Base-by-base conservation (phyloP, 2,888 invertebrate genomes). In the Zhengitettix transpicula region DNA sequence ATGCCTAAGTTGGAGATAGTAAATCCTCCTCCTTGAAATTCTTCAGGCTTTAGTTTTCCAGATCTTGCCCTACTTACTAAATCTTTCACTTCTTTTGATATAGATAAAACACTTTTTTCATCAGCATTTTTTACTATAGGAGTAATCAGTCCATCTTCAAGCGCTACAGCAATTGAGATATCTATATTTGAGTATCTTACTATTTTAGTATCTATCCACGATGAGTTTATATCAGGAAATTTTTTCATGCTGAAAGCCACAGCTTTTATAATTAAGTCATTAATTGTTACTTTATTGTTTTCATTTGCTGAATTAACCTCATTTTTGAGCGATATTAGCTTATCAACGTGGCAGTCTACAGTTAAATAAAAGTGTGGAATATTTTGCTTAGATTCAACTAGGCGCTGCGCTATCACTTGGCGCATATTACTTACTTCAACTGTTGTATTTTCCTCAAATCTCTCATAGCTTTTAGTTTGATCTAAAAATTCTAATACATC, bases 1-100 rank as follows among this genome's bases (percentile, higher is more conserved):
- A 96, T 96, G 67, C 96, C 96, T 65, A 98, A 77, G 75, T 97
- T 97, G 14, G 95, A 96, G 1, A 98, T 82, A 15, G 91, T 90
- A 66, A 98, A 87, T 10, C 95, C 95, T 65, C 97, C 97, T 11
- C 44, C 44, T 44, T 44, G 44, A 44, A 11, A 44, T 44, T 44
- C 44, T 44, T 10, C 10, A 44, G 44, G 44, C 12, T 44, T 10
- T 11, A 44, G 44, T 44, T 44, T 44, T 44, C 44, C 44, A 44
- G 10, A 10, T 44, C 12, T 44, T 11, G 44, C 44, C 12, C 44
- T 44, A 12, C 44, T 44, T 44, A 12, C 44, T 44, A 44, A 44
- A 44, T 44, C 44, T 44, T 44, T 44, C 44, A 44, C 12, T 44
- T 44, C 44, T 11, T 44, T 44, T 11, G 44, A 44, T 44, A 44